Evolutionary conservation across 2,113 vertebrate genomes (phyloP).

Genomic region (Cariama cristata): DNA sequence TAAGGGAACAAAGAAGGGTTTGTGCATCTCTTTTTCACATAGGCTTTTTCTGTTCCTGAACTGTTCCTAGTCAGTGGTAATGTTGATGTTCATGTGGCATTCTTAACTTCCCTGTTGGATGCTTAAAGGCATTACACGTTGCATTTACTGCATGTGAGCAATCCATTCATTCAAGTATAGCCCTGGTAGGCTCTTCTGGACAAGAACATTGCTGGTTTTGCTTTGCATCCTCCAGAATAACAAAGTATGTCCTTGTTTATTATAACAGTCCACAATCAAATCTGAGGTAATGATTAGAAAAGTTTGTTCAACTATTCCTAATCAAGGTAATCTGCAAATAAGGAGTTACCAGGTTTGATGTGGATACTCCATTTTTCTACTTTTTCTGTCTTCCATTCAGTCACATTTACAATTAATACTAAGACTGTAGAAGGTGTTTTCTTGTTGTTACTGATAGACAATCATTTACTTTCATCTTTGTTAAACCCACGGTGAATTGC

Average conservation of each 20-base stretch:
- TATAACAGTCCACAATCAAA: not conserved
- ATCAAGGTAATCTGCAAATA: not conserved
- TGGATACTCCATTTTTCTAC: not conserved
- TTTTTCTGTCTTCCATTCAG: not conserved
- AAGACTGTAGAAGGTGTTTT: not conserved
- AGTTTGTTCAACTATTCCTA: not conserved
- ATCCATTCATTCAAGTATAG: not conserved
- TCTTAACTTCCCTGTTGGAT: not conserved
- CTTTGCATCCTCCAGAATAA: not conserved
- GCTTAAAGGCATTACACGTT: not conserved
- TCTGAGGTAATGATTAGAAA: not conserved
- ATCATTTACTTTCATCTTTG: not conserved
- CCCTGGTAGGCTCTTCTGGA: not conserved
- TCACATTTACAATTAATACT: not conserved
- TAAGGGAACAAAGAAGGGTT: constrained; percentile 61
- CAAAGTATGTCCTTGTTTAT: not conserved
- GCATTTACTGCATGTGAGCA: not conserved
- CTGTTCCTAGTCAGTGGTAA: not conserved
- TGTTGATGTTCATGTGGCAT: not conserved
- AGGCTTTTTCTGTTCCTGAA: not conserved
- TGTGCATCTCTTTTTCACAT: not conserved
- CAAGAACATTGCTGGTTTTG: not conserved
- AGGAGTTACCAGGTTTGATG: not conserved
- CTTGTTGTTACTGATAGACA: not conserved
- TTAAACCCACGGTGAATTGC: not conserved